Conservation (phyloP, 2,888 invertebrate genomes). For the Dasypogon diadema region DNA sequence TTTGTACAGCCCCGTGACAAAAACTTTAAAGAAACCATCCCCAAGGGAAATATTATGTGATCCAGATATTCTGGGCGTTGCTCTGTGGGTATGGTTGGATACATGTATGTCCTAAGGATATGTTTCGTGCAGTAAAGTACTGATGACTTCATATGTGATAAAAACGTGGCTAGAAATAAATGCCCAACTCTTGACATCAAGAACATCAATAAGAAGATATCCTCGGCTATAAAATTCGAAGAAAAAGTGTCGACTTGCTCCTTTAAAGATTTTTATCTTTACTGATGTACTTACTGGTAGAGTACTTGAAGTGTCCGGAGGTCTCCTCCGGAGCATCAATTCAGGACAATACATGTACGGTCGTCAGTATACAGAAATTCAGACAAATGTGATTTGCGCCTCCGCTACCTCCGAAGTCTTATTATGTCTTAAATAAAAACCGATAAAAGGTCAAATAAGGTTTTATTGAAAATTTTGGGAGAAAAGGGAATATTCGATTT, state of each 20-base stretch:
- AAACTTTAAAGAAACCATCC: background rate
- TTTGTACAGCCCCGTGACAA: background rate
- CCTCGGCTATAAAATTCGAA: background rate
- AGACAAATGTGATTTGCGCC: background rate
- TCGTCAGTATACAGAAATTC: background rate
- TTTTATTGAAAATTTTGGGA: background rate
- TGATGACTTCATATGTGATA: background rate
- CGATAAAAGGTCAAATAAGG: background rate
- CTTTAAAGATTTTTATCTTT: background rate
- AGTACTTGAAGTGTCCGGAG: no score
- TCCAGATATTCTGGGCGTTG: background rate
- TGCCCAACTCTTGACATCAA: background rate
- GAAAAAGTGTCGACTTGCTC: background rate
- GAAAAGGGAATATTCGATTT: background rate
- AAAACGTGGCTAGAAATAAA: background rate
- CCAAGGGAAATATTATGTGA: background rate
- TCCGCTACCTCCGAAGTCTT: background rate
- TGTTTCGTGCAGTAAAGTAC: no score
- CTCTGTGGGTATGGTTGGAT: background rate
- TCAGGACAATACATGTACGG: background rate
- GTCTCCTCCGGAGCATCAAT: no score
- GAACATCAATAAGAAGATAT: background rate
- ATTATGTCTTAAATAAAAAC: background rate
- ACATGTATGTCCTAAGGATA: background rate
- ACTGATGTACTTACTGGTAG: background rate